Conservation (phyloP, 2,113 vertebrate genomes). For the Oreochromis tanganicae region DNA sequence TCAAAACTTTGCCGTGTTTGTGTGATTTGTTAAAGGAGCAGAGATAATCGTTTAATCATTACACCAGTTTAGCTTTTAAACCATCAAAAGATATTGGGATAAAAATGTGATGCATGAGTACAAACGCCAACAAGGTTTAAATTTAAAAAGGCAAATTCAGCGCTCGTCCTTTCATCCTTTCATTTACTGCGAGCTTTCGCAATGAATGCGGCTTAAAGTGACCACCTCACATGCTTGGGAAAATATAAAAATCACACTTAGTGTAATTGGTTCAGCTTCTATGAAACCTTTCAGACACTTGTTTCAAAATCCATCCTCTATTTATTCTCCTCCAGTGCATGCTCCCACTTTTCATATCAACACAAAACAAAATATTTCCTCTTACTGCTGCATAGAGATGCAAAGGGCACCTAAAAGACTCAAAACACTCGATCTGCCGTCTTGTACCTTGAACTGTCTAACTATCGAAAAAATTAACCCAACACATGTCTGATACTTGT, state of each 20-base stretch:
- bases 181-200: not conserved
- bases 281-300: not conserved
- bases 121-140: not conserved
- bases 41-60: constrained; percentile 19
- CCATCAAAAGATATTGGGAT: not conserved
- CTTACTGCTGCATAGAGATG: not conserved
- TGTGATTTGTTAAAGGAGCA: not conserved
- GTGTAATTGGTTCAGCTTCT: not conserved
- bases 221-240: not conserved
- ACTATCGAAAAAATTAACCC: not conserved
- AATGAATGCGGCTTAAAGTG: not conserved
- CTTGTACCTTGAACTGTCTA: not conserved
- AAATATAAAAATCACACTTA: not conserved
- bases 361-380: not conserved
- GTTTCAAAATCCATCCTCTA: not conserved
- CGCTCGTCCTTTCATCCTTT: not conserved
- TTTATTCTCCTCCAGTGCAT: not conserved
- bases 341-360: not conserved
- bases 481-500: not conserved
- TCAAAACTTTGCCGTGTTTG: constrained; percentile 20
- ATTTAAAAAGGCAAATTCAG: not conserved
- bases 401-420: not conserved
- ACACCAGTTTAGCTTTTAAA: not conserved
- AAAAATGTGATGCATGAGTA: not conserved
- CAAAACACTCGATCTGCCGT: not conserved